These are phyloP conservation scores for Acronicta psi DNA, from an alignment of 2,888 invertebrate species.

Conservation along the genomic window DNA sequence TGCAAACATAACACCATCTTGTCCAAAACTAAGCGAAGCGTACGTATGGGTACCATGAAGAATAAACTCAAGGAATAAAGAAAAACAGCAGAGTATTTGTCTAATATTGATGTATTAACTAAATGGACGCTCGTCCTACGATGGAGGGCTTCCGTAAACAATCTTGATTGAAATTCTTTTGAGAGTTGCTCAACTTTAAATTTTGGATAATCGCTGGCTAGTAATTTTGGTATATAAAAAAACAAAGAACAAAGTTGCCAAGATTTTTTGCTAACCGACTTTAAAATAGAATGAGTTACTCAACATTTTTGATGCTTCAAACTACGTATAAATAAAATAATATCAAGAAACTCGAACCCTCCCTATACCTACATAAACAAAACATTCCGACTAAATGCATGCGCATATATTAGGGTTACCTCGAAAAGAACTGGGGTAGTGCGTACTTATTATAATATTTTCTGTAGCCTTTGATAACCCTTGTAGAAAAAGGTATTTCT, in stretches of 20 bases:
- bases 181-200: slow-evolving; percentile 55
- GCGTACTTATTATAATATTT: slow-evolving; percentile 63
- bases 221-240: slow-evolving; percentile 7
- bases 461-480: slow-evolving; percentile 54
- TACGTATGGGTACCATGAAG: no score
- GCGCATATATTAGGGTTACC: slow-evolving; percentile 60
- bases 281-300: no score
- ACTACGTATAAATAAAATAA: background rate
- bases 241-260: no score
- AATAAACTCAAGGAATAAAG: no score
- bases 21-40: no score
- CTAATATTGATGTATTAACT: slow-evolving; percentile 31
- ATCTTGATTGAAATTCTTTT: slow-evolving; percentile 68
- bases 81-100: no score
- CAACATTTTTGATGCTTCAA: no score
- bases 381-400: slow-evolving; percentile 57
- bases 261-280: no score
- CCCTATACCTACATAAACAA: slow-evolving; percentile 40
- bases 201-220: slow-evolving; percentile 46
- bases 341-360: slow-evolving; percentile 7
- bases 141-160: slow-evolving; percentile 55
- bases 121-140: slow-evolving; percentile 14
- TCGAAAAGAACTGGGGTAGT: slow-evolving; percentile 51
- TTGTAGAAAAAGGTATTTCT: slow-evolving; percentile 29
- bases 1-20: no score